Base-by-base conservation (phyloP, 1,140 invertebrate species). In the Cotesia vestalis region DNA sequence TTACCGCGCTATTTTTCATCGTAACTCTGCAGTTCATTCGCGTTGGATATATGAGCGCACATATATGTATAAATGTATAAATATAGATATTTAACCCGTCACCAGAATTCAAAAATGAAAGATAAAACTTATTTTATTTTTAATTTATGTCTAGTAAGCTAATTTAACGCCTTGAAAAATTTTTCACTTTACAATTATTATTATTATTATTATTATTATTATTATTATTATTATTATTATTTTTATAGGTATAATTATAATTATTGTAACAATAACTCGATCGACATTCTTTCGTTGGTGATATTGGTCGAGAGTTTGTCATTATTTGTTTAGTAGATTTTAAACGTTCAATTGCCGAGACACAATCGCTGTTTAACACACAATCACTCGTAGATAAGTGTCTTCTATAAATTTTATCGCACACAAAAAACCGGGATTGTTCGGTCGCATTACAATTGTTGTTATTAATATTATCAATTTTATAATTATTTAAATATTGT, bases 91-190 rank as follows among this genome's bases (percentile, higher is more conserved):
- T 83, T 82, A 81, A 81, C 77, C 66, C 78, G 75, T 74, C 62
- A 74, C 71, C 77, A 82, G 79, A 83, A 84, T 84, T 80, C 80
- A 78, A 84, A 82, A 85, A 81, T 71, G 57, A 82, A 74, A 77
- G 77, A 76, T 78, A 83, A 80, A 77, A 73, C 55, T 17, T 27
- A 75, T 78, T 74, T 81, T 80, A 82, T 82, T 83, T 81, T 84
- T 83, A 82, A 82, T 75, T 76, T 61, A 17, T 67, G 61, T 66
- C 46, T 36, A 59, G 36, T n/a, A 61, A 38, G 52, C 35, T 9
- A 38, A 38, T 38, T 46, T 36, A 36, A 36, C 9, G 12, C 62
- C 36, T 64, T 46, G 62, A 40, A 5, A 64, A 12, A 35, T 46
- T 62, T n/a, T 36, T 17, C 38, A 4, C 6, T 46, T 1, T 12